Base-by-base conservation (phyloP, 2,888 invertebrate species). In the Salticus scenicus region DNA sequence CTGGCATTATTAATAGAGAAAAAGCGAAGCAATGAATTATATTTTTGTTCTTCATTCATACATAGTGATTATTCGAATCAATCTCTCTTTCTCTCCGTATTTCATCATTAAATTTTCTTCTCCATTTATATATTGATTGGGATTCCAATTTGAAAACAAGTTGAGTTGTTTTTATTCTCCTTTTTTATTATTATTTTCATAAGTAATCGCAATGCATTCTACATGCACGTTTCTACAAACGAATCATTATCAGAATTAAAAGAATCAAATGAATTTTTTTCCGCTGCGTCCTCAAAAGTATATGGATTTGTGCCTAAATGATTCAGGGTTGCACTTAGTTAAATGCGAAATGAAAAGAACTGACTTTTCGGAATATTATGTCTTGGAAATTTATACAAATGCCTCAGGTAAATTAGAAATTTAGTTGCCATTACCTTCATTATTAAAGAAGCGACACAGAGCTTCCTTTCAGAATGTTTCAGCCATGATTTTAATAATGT, bases 51-150 rank as follows among this genome's bases (percentile, higher is more conserved):
- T 17, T 74, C 74, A 74, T 74, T 74, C 64, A 31, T 74, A 72
- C 72, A 74, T 74, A 63, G 64, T 74, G 74, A 74, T 74, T 74
- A 74, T 74, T 33, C 57, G 63, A 74, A 74, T 74, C 74, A 74
- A 74, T 74, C 12, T 31, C 37, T 51, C 63, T 28, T 5, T 51
- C 31, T 31, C 64, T 71, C 30, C 69, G 33, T 69, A 51, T 69
- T 51, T 69, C 77, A 84, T 84, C 83, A 84, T 84, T 84, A 84
- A 84, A 78, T 73, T 74, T 84, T 84, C 83, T 73, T 77, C 73
- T 73, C 83, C 72, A 84, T 84, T 84, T 84, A 78, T 84, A 31
- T 77, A 84, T 84, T 84, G 83, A 84, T 84, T 84, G 83, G 42
- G 57, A 84, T 82, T 82, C 76, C 72, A 63, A 75, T 83, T 72